These are phyloP conservation scores for Macquaria australasica DNA, from an alignment of 2,113 vertebrate genomes.

Conservation along the genomic window DNA sequence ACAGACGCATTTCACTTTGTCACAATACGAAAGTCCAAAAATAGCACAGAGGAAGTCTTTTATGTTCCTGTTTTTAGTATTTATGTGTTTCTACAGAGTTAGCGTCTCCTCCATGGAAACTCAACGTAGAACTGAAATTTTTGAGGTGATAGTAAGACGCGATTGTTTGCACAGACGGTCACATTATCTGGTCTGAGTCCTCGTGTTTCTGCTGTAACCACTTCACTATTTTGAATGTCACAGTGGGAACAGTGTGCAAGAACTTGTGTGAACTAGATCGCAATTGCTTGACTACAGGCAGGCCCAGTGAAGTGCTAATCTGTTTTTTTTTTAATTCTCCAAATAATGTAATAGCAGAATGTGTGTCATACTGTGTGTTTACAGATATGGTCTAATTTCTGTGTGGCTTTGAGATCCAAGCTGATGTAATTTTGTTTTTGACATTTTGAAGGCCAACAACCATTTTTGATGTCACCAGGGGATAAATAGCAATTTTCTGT, in stretches of 20 bases:
- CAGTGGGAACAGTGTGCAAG: neutral
- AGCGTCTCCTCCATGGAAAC: slow-evolving; percentile 37
- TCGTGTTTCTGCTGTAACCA: slow-evolving; percentile 31
- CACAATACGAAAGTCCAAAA: slow-evolving; percentile 12
- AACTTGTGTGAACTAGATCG: neutral
- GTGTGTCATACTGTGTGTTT: neutral
- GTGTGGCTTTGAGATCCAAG: neutral
- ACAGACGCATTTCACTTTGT: slow-evolving; percentile 5
- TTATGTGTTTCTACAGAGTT: neutral
- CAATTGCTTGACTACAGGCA: neutral
- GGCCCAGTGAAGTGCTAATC: neutral
- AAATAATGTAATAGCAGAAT: neutral
- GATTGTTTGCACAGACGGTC: neutral
- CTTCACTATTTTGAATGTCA: slow-evolving; percentile 53
- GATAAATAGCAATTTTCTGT: neutral
- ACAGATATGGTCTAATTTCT: neutral
- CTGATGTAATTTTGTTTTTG: neutral
- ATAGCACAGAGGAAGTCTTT: slow-evolving; percentile 25
- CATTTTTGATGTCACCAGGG: neutral
- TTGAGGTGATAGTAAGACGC: neutral
- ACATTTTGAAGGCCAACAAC: neutral
- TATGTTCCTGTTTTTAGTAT: slow-evolving; percentile 34
- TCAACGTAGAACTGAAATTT: slow-evolving; percentile 57
- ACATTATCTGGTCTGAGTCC: slow-evolving; percentile 20
- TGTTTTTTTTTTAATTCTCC: neutral